phyloP scores from a whole-genome alignment of 1,140 invertebrate genomes.

The Eufriesea mexicana region DNA sequence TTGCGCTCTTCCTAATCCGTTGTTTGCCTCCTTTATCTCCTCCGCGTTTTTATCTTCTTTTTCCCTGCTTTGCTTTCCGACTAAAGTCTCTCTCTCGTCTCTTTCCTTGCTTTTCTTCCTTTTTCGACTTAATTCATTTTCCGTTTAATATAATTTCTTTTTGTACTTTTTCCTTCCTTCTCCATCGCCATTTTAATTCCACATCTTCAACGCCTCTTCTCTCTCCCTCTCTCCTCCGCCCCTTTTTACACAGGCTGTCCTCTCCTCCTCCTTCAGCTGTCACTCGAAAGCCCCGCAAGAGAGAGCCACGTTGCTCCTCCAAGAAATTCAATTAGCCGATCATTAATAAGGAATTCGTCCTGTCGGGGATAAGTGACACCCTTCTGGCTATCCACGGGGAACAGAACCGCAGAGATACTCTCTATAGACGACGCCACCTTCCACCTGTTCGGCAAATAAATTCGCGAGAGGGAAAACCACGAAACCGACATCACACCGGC shows the following conservation, averaged over 20 bases:
- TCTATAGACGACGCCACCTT: background rate
- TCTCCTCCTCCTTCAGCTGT: background rate
- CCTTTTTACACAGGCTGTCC: background rate
- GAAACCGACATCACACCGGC: background rate
- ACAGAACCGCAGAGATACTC: background rate
- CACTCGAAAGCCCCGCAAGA: background rate
- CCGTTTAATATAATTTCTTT: background rate
- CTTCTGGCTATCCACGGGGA: background rate
- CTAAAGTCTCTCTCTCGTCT: too few species aligned
- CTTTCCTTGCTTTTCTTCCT: too few species aligned
- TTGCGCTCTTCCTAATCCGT: background rate
- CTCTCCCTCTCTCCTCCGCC: background rate
- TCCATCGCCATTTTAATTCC: background rate
- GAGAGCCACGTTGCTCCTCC: slow-evolving; percentile 13
- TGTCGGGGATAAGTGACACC: slow-evolving; percentile 68
- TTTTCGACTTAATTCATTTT: too few species aligned
- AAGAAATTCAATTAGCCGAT: slow-evolving; percentile 76
- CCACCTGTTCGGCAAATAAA: background rate
- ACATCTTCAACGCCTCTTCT: background rate
- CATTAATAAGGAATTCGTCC: slow-evolving; percentile 76
- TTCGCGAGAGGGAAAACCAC: too few species aligned
- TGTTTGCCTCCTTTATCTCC: background rate
- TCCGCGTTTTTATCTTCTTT: background rate
- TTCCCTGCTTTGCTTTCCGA: background rate
- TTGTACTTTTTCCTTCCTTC: background rate